Conservation (phyloP, 2,113 vertebrate genomes). For the Silurus asotus region DNA sequence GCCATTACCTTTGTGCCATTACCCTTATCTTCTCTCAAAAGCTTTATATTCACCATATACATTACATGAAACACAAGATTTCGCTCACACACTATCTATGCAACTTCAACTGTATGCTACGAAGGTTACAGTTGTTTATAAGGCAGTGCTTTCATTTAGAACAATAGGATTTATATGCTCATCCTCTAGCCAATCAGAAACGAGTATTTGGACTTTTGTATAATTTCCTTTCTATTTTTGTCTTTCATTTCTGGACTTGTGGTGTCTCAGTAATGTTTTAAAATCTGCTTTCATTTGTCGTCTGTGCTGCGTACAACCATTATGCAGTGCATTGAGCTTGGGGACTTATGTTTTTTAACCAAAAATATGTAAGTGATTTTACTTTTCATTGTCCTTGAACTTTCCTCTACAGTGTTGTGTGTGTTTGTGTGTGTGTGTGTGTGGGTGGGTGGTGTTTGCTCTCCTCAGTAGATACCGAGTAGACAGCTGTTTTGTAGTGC, state of each 20-base stretch:
- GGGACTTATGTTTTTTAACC: neutral
- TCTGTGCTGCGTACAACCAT: neutral
- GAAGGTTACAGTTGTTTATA: too few species aligned
- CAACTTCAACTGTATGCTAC: too few species aligned
- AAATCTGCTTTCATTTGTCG: neutral
- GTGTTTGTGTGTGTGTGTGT: neutral
- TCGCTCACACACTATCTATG: too few species aligned
- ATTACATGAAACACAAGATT: too few species aligned
- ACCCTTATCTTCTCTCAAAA: too few species aligned
- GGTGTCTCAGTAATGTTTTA: neutral
- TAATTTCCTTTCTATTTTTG: neutral
- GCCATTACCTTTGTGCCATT: too few species aligned
- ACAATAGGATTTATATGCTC: too few species aligned
- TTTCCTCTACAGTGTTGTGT: neutral
- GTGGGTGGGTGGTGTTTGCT: neutral
- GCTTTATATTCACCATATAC: too few species aligned
- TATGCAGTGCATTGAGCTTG: conserved; percentile 15
- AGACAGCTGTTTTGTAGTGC: conserved; percentile 19
- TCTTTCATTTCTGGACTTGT: neutral
- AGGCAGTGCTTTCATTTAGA: too few species aligned
- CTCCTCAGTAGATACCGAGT: neutral
- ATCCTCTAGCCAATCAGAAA: too few species aligned
- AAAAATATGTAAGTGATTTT: neutral
- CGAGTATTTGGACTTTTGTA: too few species aligned
- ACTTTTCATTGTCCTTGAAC: neutral